Conservation (phyloP, 2,113 vertebrate genomes). For the cattle (Bos taurus) region DNA sequence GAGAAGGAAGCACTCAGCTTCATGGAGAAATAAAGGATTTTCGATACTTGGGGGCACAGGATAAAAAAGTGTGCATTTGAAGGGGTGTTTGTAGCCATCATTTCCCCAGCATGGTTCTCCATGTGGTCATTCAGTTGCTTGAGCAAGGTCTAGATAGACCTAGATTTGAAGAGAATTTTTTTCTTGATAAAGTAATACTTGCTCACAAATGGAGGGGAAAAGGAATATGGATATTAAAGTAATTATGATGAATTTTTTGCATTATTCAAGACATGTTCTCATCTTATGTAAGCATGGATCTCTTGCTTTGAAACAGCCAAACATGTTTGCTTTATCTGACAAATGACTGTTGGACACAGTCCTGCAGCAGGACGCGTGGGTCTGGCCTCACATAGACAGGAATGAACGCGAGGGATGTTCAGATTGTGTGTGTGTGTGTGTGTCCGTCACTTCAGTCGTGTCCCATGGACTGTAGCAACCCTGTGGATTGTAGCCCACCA, state of each 20-base stretch:
- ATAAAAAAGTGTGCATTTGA: too few species aligned
- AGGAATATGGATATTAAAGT: neutral
- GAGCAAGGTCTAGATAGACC: neutral
- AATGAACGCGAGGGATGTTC: rapidly evolving
- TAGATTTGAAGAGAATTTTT: neutral
- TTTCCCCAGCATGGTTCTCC: rapidly evolving
- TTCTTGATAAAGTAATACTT: neutral
- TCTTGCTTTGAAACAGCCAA: neutral
- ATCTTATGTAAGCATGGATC: too few species aligned
- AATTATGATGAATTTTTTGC: neutral
- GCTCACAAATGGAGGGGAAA: neutral
- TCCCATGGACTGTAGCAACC: neutral
- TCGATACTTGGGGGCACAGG: rapidly evolving
- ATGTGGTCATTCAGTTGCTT: too few species aligned
- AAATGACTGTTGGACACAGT: rapidly evolving
- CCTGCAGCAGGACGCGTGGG: rapidly evolving
- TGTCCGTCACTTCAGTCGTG: neutral
- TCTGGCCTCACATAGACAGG: rapidly evolving
- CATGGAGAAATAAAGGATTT: rapidly evolving
- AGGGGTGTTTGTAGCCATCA: neutral
- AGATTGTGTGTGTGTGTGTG: neutral
- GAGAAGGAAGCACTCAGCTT: neutral
- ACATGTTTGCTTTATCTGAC: rapidly evolving
- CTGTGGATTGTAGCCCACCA: neutral
- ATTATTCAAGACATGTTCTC: neutral